Evolutionary conservation across 2,888 invertebrate species (phyloP), one percentile per base, ranked within the genome.

Genomic region (Chrysina gloriosa): DNA sequence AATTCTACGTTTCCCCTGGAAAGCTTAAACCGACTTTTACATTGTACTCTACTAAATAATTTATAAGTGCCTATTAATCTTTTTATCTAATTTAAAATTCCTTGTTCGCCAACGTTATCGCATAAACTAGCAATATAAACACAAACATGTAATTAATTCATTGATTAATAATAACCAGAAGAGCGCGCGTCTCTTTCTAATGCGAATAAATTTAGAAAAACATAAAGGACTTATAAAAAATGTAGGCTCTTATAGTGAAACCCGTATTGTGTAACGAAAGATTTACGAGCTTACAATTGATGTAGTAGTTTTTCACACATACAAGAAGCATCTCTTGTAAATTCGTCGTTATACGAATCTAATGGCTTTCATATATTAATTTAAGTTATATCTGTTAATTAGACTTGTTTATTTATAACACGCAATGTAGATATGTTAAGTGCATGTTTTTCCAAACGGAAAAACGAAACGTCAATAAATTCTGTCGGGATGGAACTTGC

Each of bases 301-400:
- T 61, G 29, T 61, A 61, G 58, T 61, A 42, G 58, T 61, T 42
- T 42, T 61, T 42, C 27, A 42, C 58, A 27, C 27, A 11, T 61
- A 42, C 42, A 42, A 27, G 58, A 42, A 27, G 58, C 45, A 42
- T 42, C 58, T 39, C 42, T 58, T 58, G 58, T 58, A 39, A 58
- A 58, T 39, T 42, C 39, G 42, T 42, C 42, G 23, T 61, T 61
- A 61, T 61, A 16, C 16, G 58, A 61, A 27, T 42, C 42, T 61
- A 61, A 61, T 61, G 58, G 58, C 39, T 25, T 61, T 61, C 58
- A 61, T 61, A 61, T 61, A 61, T 61, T 61, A 61, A 61, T 61
- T 61, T 42, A 27, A 61, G 58, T 61, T 61, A 61, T 61, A 42
- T 42, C 16, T 4, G 27, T 42, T 61, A 61, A 61, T 61, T 61